Evolutionary conservation across 2,113 vertebrate species (phyloP).

Genomic region (Baryphthengus martii): DNA sequence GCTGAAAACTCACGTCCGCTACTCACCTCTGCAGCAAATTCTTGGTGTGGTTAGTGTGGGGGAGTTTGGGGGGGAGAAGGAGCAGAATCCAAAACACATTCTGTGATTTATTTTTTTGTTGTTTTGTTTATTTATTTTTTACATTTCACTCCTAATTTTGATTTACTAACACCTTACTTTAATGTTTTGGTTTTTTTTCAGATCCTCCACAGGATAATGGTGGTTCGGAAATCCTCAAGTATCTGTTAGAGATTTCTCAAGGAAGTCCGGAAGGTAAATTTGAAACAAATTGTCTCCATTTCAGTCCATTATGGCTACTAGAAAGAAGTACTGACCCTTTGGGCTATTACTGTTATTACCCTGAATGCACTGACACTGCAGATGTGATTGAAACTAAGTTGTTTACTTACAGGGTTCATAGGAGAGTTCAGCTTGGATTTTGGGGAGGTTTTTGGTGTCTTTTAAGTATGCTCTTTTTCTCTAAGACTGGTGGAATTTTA

Average conservation of each 20-base stretch:
- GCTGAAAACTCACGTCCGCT: not conserved
- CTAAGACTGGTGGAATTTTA: not conserved
- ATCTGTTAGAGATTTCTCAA: conserved; percentile 91
- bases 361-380: not conserved
- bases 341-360: not conserved
- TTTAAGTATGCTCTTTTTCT: not conserved
- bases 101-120: not conserved
- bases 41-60: not conserved
- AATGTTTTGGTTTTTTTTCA: conserved; percentile 70
- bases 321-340: not conserved
- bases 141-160: not conserved
- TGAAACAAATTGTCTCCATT: not conserved
- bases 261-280: conserved; percentile 87
- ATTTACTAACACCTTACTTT: not conserved
- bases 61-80: not conserved
- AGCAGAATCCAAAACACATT: not conserved
- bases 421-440: not conserved
- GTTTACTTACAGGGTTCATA: not conserved
- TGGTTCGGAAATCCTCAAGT: conserved; percentile 91
- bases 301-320: not conserved
- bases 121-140: no score
- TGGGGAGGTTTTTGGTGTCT: not conserved
- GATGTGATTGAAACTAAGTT: not conserved
- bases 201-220: conserved; percentile 94
- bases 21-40: not conserved